A percentile compares a stretch with the other conserved stretches of the same genome.
These are phyloP conservation scores for Monopis laevigella DNA, from an alignment of 2,888 invertebrate genomes.

Conservation along the genomic window DNA sequence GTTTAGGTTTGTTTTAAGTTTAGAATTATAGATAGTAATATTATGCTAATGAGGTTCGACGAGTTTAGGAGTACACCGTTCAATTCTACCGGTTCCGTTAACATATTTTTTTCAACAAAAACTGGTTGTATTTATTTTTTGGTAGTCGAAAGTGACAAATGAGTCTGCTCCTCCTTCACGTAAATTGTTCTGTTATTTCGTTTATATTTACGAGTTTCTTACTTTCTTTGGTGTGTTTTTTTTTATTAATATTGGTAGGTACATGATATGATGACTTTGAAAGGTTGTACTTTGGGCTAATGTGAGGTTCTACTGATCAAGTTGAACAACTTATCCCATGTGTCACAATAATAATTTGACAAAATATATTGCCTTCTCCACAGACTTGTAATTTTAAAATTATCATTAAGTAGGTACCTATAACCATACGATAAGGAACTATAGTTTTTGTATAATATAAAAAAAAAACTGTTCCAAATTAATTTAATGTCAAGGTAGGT, in stretches of 20 bases:
- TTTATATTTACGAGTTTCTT: slow-evolving; percentile 5
- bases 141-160: slow-evolving; percentile 15
- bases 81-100: slow-evolving; percentile 10
- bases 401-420: too few species aligned
- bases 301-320: too few species aligned
- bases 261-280: too few species aligned
- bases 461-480: too few species aligned
- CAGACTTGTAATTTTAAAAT: too few species aligned
- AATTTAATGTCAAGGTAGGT: too few species aligned
- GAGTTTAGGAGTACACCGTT: slow-evolving; percentile 8
- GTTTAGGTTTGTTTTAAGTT: neutral
- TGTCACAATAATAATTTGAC: neutral
- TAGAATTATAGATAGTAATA: slow-evolving; percentile 12
- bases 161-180: slow-evolving; percentile 8
- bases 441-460: too few species aligned
- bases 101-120: slow-evolving; percentile 13
- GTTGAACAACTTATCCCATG: too few species aligned
- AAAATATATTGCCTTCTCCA: too few species aligned
- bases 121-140: slow-evolving; percentile 15
- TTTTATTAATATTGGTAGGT: neutral
- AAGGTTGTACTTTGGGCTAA: too few species aligned
- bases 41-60: slow-evolving; percentile 15
- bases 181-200: slow-evolving; percentile 9
- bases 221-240: slow-evolving; percentile 4
- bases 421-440: too few species aligned